A percentile compares a stretch with the other conserved stretches of the same genome.
These are phyloP conservation scores for Ptilonorhynchus violaceus DNA, from an alignment of 2,113 vertebrate species.

Conservation along the genomic window DNA sequence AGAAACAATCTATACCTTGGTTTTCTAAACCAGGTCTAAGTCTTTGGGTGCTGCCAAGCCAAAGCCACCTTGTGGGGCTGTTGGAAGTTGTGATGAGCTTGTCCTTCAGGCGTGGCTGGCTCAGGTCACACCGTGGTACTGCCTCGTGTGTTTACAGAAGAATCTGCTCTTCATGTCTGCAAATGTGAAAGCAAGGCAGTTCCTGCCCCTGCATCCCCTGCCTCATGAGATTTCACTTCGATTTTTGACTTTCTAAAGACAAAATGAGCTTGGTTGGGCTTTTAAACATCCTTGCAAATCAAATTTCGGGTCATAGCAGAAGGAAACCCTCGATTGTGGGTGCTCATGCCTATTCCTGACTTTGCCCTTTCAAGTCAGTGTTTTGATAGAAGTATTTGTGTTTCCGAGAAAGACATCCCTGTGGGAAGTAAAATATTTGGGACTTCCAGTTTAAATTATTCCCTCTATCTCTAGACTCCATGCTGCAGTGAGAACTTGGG, in stretches of 20 bases:
- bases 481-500: fast-evolving
- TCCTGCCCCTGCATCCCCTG: fast-evolving
- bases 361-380: not conserved
- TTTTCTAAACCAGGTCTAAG: not conserved
- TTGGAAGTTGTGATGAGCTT: not conserved
- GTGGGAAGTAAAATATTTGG: not conserved
- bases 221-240: not conserved
- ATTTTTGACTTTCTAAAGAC: not conserved
- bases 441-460: not conserved
- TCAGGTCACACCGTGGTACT: not conserved
- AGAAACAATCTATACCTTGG: not conserved
- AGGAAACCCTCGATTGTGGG: fast-evolving
- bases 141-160: not conserved
- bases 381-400: not conserved
- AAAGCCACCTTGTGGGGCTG: not conserved
- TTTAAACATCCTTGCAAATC: not conserved
- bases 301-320: not conserved
- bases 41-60: not conserved
- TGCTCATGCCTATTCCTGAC: not conserved
- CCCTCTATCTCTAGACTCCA: not conserved
- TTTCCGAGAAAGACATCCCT: not conserved
- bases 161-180: not conserved
- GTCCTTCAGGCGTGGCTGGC: not conserved
- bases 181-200: not conserved
- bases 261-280: not conserved